Conservation (phyloP, 1,140 invertebrate species). For the Brachionus calyciflorus region DNA sequence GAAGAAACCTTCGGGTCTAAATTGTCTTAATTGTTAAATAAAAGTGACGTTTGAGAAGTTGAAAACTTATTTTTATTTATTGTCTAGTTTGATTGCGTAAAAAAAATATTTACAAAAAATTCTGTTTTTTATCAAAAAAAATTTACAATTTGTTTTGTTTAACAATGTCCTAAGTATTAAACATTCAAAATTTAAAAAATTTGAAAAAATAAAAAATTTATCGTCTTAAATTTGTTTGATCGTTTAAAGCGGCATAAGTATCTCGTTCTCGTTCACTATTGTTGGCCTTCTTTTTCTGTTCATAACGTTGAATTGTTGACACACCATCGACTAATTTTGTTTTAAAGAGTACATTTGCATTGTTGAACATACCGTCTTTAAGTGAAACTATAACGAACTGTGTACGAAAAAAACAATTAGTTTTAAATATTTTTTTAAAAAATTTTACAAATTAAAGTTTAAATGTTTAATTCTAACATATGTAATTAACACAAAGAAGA, state of each 20-base stretch:
- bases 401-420: constrained; percentile 53
- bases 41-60: too few species aligned
- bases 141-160: too few species aligned
- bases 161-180: too few species aligned
- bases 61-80: too few species aligned
- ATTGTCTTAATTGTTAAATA: too few species aligned
- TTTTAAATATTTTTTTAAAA: too few species aligned
- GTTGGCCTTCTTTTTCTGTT: constrained; percentile 14
- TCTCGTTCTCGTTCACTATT: constrained; percentile 26
- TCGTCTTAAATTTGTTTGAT: constrained; percentile 21
- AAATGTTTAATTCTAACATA: too few species aligned
- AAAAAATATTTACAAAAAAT: too few species aligned
- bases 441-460: too few species aligned
- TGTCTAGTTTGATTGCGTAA: too few species aligned
- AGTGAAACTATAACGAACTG: constrained; percentile 97
- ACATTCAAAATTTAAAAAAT: background rate
- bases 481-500: too few species aligned
- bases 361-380: constrained; percentile 99
- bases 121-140: background rate
- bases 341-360: constrained; percentile 94
- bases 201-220: background rate
- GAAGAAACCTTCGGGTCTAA: too few species aligned
- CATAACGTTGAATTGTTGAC: constrained; percentile 74
- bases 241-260: constrained; percentile 5
- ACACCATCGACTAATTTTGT: constrained; percentile 93